Percentiles rank a stretch among this genome's conserved stretches.
Evolutionary conservation across 2,888 invertebrate genomes (phyloP).

Genomic region (Troglohyphantes excavatus): DNA sequence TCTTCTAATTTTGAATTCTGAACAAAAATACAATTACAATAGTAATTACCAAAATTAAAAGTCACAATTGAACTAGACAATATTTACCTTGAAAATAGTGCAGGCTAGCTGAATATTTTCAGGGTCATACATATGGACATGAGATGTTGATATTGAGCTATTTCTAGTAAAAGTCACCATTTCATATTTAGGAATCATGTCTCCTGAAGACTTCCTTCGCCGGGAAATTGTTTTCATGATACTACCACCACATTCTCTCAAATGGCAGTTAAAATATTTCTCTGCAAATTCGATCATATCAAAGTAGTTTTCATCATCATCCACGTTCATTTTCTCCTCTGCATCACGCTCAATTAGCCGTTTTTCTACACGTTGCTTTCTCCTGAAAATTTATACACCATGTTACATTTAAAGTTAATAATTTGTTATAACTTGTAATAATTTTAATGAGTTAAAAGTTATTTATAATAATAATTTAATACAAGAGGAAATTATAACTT

Average conservation of each 20-base stretch:
- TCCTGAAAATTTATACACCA: slow-evolving; percentile 82
- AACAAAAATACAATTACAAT: too few relatives aligned
- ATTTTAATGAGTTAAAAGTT: too few relatives aligned
- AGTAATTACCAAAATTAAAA: too few relatives aligned
- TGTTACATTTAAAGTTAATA: too few relatives aligned
- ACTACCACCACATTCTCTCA: slow-evolving; percentile 81
- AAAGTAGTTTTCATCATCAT: slow-evolving; percentile 86
- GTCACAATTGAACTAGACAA: too few relatives aligned
- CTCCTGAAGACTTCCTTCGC: slow-evolving; percentile 80
- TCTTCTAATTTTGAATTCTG: too few relatives aligned
- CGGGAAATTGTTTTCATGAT: slow-evolving; percentile 81
- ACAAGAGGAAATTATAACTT: too few relatives aligned
- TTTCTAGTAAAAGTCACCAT: slow-evolving; percentile 95
- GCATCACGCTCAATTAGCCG: slow-evolving; percentile 91
- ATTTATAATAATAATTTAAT: too few relatives aligned
- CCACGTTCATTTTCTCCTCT: slow-evolving; percentile 84
- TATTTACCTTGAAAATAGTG: slow-evolving; percentile 91
- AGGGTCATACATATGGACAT: slow-evolving; percentile 96
- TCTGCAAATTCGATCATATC: slow-evolving; percentile 97
- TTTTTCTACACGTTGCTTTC: slow-evolving; percentile 92
- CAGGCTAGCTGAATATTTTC: slow-evolving; percentile 95
- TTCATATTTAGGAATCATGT: slow-evolving; percentile 91
- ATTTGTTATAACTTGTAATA: too few relatives aligned
- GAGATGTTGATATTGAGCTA: slow-evolving; percentile 94
- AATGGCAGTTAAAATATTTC: slow-evolving; percentile 93